phyloP scores from a whole-genome alignment of 2,113 vertebrate species.

The Eupsittula cactorum region DNA sequence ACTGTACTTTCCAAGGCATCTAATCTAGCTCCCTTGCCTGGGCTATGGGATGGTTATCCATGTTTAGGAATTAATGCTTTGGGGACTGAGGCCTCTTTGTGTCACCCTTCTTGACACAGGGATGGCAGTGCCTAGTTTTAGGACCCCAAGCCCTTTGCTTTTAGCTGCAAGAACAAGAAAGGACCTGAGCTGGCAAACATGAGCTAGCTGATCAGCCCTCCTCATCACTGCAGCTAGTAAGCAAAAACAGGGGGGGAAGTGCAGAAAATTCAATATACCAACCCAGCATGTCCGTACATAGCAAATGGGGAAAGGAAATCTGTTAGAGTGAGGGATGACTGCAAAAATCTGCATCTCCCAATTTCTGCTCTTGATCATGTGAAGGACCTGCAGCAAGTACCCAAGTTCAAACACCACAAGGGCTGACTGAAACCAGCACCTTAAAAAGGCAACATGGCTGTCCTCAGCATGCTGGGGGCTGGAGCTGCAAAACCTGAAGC shows the following conservation, averaged over 20 bases:
- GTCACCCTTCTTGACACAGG: accelerated
- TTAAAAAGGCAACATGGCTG: not conserved
- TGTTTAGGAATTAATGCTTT: not conserved
- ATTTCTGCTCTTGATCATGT: not conserved
- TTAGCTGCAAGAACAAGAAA: not conserved
- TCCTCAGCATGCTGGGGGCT: not conserved
- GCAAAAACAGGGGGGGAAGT: not conserved
- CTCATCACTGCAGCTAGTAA: not conserved
- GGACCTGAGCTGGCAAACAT: not conserved
- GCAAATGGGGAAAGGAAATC: not conserved
- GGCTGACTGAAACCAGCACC: not conserved
- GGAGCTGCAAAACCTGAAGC: not conserved
- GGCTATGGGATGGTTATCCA: accelerated
- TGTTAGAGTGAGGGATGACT: not conserved
- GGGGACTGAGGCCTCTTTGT: accelerated
- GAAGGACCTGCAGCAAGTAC: not conserved
- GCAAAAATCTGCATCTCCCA: not conserved
- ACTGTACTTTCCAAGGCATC: not conserved
- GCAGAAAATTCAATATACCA: not conserved
- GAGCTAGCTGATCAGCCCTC: not conserved
- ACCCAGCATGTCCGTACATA: not conserved
- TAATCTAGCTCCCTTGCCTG: not conserved
- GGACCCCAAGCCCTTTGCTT: not conserved
- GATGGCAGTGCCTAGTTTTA: not conserved
- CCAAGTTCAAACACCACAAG: not conserved